These are phyloP conservation scores for Trissolcus japonicus DNA, from an alignment of 2,888 invertebrate genomes.

Conservation along the genomic window DNA sequence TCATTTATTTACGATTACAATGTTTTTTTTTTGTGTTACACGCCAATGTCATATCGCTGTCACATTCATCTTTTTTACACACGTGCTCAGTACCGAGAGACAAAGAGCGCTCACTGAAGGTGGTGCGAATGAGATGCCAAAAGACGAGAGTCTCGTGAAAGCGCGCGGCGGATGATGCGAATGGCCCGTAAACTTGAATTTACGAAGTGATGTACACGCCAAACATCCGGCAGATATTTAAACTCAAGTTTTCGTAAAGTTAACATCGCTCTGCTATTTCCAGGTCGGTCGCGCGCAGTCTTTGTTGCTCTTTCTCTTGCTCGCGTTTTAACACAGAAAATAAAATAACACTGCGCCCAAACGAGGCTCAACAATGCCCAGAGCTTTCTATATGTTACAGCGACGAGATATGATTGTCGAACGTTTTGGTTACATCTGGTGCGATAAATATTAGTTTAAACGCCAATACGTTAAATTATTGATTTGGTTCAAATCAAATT, in stretches of 20 bases:
- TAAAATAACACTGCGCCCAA: constrained; percentile 6
- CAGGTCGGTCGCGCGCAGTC: constrained; percentile 45
- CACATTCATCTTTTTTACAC: constrained; percentile 54
- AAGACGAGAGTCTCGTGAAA: constrained; percentile 22
- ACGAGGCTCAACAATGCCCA: constrained; percentile 16
- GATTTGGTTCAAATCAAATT: constrained; percentile 49
- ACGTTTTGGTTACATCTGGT: constrained; percentile 48
- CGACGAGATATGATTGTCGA: constrained; percentile 39
- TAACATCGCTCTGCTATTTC: constrained; percentile 69
- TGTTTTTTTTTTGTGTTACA: constrained; percentile 43
- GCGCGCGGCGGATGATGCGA: constrained; percentile 56
- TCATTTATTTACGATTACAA: constrained; percentile 56
- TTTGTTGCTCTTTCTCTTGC: constrained; percentile 1
- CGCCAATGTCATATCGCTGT: constrained; percentile 48
- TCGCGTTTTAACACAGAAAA: constrained; percentile 7
- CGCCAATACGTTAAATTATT: constrained; percentile 51
- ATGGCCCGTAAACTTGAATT: constrained; percentile 73
- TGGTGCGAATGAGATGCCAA: constrained; percentile 15
- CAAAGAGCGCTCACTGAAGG: constrained; percentile 40
- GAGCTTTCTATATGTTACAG: constrained; percentile 22
- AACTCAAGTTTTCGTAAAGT: constrained; percentile 69
- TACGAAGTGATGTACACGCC: constrained; percentile 74
- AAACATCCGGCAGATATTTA: constrained; percentile 75
- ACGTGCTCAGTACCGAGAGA: constrained; percentile 36
- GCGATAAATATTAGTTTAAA: constrained; percentile 51